Evolutionary conservation across 92 coral and sea anemone genomes (phyloP).

Genomic region (Ricordea florida): DNA sequence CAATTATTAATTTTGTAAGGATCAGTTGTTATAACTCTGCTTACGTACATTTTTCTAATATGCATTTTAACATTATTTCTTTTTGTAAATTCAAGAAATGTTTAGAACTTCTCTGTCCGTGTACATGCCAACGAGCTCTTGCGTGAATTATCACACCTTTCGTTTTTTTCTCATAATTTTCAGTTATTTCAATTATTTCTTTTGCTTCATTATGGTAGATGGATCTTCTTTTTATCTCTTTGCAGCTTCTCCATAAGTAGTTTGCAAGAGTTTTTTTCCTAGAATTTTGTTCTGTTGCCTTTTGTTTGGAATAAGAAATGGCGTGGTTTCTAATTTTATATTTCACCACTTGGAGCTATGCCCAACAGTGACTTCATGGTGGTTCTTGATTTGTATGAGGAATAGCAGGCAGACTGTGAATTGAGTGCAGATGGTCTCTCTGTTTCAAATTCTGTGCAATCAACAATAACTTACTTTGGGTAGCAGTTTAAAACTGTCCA

Average conservation of each 20-base stretch:
- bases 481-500: slow-evolving; percentile 26
- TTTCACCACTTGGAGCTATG: slow-evolving; percentile 67
- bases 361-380: slow-evolving; percentile 62
- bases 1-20: no score
- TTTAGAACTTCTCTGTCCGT: background rate
- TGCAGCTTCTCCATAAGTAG: no score
- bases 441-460: slow-evolving; percentile 56
- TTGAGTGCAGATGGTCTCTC: slow-evolving; percentile 55
- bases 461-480: slow-evolving; percentile 37
- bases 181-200: no score
- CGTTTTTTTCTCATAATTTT: slow-evolving; percentile 4
- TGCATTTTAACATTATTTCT: slow-evolving; percentile 1
- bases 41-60: background rate
- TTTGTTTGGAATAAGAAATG: no score
- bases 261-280: no score
- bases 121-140: slow-evolving; percentile 21
- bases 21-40: slow-evolving; percentile 8
- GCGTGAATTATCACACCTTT: slow-evolving; percentile 13
- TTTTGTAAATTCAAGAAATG: background rate
- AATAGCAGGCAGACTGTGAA: slow-evolving; percentile 57
- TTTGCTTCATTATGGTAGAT: no score
- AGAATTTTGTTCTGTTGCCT: no score
- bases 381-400: slow-evolving; percentile 54
- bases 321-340: no score
- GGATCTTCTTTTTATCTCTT: no score